A percentile compares a stretch with the other conserved stretches of the same genome.
These are phyloP conservation scores for Poeciliopsis gracilis DNA, from an alignment of 2,797 vertebrate genomes.

Conservation along the genomic window DNA sequence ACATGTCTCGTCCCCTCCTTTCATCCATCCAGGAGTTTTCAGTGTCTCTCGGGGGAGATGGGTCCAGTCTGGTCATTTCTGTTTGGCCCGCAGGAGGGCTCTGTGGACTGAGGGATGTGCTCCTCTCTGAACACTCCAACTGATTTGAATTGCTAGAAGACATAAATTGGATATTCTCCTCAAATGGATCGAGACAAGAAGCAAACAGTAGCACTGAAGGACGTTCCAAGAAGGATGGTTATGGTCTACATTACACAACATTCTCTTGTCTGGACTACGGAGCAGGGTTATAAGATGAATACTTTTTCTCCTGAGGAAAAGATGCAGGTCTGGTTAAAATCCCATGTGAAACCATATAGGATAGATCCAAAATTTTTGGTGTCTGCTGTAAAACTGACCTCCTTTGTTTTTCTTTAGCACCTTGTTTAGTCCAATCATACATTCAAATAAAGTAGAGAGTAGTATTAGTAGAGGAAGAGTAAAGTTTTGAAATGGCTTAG, in stretches of 20 bases:
- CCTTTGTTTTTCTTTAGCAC: no score
- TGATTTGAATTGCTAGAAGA: slow-evolving; percentile 50
- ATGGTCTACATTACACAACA: neutral
- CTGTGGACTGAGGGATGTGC: slow-evolving; percentile 48
- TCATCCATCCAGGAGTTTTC: slow-evolving; percentile 75
- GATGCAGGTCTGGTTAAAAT: neutral
- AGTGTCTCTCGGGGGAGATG: slow-evolving; percentile 54
- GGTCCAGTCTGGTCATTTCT: slow-evolving; percentile 79
- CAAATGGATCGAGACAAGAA: neutral
- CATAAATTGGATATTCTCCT: neutral
- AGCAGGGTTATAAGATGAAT: neutral
- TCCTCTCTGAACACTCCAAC: slow-evolving; percentile 33
- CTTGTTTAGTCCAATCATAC: neutral
- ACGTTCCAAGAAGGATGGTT: neutral
- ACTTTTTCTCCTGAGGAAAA: neutral
- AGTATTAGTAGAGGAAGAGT: neutral
- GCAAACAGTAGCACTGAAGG: neutral
- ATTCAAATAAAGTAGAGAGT: neutral
- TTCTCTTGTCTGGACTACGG: neutral
- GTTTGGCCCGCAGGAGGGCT: slow-evolving; percentile 29
- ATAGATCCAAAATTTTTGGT: neutral
- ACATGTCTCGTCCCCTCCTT: slow-evolving; percentile 68
- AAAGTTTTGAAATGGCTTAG: neutral
- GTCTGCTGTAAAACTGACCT: no score
- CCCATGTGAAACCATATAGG: neutral